These are phyloP conservation scores for Wiebesia pumilae DNA, from an alignment of 1,140 invertebrate genomes.

Conservation along the genomic window DNA sequence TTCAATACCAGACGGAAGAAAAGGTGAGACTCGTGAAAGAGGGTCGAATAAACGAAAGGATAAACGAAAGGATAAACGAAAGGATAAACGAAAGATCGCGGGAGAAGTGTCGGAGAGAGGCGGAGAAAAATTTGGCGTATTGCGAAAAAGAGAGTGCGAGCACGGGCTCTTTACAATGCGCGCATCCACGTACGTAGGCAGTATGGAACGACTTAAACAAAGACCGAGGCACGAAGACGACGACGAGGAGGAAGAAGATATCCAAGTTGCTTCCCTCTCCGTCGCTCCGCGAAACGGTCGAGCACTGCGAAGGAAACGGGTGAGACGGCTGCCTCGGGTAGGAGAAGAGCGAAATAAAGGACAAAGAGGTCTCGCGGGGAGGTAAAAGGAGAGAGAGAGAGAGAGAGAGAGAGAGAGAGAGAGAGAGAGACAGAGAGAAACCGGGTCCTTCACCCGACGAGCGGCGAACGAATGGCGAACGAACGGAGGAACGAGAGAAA, in stretches of 20 bases:
- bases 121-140: slow-evolving; percentile 26
- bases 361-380: slow-evolving; percentile 33
- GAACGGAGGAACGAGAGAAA: not conserved
- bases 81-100: not conserved
- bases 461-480: not conserved
- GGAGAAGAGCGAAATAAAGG: slow-evolving; percentile 38
- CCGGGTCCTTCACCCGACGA: slow-evolving; percentile 42
- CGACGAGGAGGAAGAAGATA: slow-evolving; percentile 14
- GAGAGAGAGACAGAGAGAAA: slow-evolving; percentile 7
- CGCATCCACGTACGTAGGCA: not conserved
- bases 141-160: slow-evolving; percentile 28
- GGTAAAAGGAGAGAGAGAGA: slow-evolving; percentile 15
- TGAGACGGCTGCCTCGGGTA: slow-evolving; percentile 9
- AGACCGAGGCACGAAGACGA: not conserved
- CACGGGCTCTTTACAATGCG: too few relatives aligned
- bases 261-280: not conserved
- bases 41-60: not conserved
- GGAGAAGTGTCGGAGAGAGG: not conserved
- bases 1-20: too few relatives aligned
- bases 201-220: slow-evolving; percentile 11
- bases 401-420: not conserved
- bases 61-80: not conserved
- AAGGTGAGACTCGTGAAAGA: not conserved
- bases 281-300: not conserved
- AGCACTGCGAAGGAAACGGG: slow-evolving; percentile 3